Conservation (phyloP, 2,113 vertebrate genomes). For the Furnarius figulus region DNA sequence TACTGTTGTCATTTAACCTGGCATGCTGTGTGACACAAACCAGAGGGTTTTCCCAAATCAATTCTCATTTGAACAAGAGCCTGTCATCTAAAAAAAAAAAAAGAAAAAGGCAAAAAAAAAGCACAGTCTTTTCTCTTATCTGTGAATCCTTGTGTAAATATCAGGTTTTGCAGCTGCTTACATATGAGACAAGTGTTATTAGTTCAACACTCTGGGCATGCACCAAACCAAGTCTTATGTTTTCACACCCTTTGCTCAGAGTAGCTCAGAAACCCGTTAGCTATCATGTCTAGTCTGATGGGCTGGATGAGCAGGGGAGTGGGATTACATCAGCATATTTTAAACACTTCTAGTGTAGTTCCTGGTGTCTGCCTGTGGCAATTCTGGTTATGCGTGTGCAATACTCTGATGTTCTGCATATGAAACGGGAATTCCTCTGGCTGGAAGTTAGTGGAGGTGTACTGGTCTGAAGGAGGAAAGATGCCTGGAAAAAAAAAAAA, state of each 20-base stretch:
- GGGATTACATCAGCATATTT: constrained; percentile 20
- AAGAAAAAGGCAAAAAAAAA: not conserved
- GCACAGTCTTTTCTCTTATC: constrained; percentile 10
- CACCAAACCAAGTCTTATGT: constrained; percentile 25
- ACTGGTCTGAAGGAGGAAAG: not conserved
- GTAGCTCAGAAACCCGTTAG: not conserved
- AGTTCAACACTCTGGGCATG: constrained; percentile 31
- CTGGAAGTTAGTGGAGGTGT: not conserved
- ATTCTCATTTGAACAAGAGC: constrained; percentile 12
- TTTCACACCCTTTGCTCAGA: not conserved
- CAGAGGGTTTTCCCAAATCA: constrained; percentile 37
- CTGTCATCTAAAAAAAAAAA: not conserved
- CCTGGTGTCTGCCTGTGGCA: not conserved
- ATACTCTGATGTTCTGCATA: not conserved
- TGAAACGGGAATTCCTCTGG: not conserved
- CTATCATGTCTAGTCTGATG: not conserved
- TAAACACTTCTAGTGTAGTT: not conserved
- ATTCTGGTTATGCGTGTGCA: not conserved
- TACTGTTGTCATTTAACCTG: not conserved
- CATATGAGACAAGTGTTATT: constrained; percentile 26
- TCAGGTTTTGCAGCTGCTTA: constrained; percentile 63
- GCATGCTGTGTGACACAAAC: not conserved
- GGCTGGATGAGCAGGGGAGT: not conserved
- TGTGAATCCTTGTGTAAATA: constrained; percentile 64
- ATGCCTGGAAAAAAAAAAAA: not conserved